Evolutionary conservation across 1,140 invertebrate species (phyloP), one percentile per base, ranked within the genome.

Genomic region (Megathymus violae): DNA sequence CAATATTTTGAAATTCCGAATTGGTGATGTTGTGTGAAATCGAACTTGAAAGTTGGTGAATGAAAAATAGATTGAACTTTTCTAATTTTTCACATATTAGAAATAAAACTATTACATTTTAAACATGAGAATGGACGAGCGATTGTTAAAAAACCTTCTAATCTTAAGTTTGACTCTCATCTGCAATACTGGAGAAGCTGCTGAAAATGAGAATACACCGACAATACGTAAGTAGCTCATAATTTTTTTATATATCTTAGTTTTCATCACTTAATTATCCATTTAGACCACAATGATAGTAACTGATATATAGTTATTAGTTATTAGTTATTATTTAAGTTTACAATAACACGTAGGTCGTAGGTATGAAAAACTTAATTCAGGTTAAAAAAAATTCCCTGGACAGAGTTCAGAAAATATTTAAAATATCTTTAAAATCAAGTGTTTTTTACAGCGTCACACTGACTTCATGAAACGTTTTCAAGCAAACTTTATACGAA

Each of bases 151-250:
- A 72, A 74, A 65, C 7, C 43, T 87, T 15, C 50, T 88, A 15
- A 59, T 89, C 41, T 64, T 89, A 58, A 78, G 74, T 54, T 67
- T 89, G 58, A 78, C 74, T 36, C 78, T 80, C 15, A 74, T 82
- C 38, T 82, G 73, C 52, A 72, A 74, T 48, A 78, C 67, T 19
- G 87, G 85, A 17, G 76, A 82, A 62, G 87, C 85, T 31, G 83
- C 80, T 22, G 83, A 82, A 62, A 81, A 76, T 67, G 74, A 78
- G 52, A 83, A 78, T 27, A 56, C 62, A 14, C 69, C 72, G 1
- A 72, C 70, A 16, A 46, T 77, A 54, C 84, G 86, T 89, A 78
- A 89, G 86, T 89, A 74, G 44, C 4, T 34, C 47, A 31, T 27
- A n/a, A n/a, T n/a, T n/a, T n/a, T n/a, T n/a, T n/a, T n/a, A n/a